Percentiles rank a stretch among this genome's conserved stretches.
These are phyloP conservation scores for Siniperca obscura DNA, from an alignment of 2,797 vertebrate species.

Conservation along the genomic window DNA sequence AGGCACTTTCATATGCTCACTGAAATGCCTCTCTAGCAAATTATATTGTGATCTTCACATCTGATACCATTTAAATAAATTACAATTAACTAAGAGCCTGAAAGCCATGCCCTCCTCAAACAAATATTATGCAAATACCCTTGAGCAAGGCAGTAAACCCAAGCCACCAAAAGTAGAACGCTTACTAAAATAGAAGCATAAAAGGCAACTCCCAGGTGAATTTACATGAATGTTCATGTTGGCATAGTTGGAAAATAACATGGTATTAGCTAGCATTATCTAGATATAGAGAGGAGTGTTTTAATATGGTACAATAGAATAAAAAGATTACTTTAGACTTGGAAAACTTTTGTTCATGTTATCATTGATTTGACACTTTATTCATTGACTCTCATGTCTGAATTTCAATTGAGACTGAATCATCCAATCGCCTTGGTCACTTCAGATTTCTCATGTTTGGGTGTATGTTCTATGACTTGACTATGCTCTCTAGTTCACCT, in stretches of 20 bases:
- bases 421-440: neutral
- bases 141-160: neutral
- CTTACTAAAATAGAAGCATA: neutral
- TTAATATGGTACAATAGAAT: neutral
- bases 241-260: neutral
- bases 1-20: conserved; percentile 45
- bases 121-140: neutral
- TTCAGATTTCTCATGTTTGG: neutral
- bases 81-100: neutral
- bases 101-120: neutral
- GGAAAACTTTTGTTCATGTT: neutral
- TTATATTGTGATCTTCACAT: conserved; percentile 24
- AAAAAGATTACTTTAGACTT: neutral
- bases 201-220: neutral
- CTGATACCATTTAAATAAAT: conserved; percentile 7
- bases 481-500: neutral
- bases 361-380: neutral
- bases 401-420: neutral
- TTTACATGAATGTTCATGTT: neutral
- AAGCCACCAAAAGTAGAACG: neutral
- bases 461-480: neutral
- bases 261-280: neutral
- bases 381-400: neutral
- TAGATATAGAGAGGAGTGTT: neutral
- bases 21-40: conserved; percentile 33